Evolutionary conservation across 2,888 invertebrate species (phyloP).

Genomic region (Stegophylla sp.): DNA sequence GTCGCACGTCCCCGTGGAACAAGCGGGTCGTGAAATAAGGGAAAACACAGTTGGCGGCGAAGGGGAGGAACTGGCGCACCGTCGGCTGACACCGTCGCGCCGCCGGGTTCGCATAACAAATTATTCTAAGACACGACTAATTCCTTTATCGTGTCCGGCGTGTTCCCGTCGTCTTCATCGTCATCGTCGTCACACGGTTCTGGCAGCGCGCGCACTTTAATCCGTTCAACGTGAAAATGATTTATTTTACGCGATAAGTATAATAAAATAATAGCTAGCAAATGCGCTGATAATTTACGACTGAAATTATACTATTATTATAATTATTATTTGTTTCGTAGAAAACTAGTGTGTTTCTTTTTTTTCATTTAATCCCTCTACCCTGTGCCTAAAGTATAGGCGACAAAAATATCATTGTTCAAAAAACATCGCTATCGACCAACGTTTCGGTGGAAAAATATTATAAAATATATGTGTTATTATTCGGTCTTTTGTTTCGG

Average conservation of each 20-base stretch:
- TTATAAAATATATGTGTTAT: background rate
- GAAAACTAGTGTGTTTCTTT: too few relatives aligned
- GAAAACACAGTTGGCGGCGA: background rate
- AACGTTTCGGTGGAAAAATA: background rate
- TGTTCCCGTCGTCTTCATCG: constrained; percentile 20
- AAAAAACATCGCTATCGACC: background rate
- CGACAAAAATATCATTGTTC: background rate
- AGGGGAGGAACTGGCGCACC: background rate
- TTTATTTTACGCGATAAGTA: constrained; percentile 4
- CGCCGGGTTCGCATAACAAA: constrained; percentile 50
- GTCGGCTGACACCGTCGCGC: constrained; percentile 32
- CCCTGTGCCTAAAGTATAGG: background rate
- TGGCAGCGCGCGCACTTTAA: too few relatives aligned
- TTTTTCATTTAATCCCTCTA: background rate
- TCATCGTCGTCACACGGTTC: too few relatives aligned
- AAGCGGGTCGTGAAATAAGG: background rate
- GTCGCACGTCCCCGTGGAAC: background rate
- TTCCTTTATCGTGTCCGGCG: constrained; percentile 55
- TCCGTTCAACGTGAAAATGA: constrained; percentile 38
- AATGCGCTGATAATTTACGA: too few relatives aligned
- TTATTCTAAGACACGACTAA: constrained; percentile 55
- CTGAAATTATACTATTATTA: too few relatives aligned
- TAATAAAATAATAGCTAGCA: too few relatives aligned
- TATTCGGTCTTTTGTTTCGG: constrained; percentile 27
- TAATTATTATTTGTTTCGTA: too few relatives aligned